A percentile compares a stretch with the other conserved stretches of the same genome.
phyloP scores from a whole-genome alignment of 2,113 vertebrate species.

The Burhinus oedicnemus region DNA sequence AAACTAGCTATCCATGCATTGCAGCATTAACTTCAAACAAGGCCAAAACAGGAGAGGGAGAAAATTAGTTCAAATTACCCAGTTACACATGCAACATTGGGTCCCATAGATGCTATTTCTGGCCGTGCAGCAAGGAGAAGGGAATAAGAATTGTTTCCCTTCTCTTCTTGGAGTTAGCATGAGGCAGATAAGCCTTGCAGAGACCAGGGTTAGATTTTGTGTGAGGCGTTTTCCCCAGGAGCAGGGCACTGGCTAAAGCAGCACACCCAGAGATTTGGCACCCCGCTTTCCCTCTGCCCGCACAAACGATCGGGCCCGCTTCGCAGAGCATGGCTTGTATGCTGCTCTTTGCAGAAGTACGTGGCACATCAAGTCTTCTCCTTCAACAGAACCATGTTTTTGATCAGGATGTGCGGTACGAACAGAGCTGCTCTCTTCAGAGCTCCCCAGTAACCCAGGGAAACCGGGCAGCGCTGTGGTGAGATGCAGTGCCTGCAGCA shows the following conservation, averaged over 20 bases:
- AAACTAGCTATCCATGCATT: neutral
- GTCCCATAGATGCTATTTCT: neutral
- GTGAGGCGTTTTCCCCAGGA: neutral
- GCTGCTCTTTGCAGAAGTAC: neutral
- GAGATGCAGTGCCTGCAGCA: neutral
- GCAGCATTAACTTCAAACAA: neutral
- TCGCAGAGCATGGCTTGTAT: too few species aligned
- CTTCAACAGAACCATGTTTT: neutral
- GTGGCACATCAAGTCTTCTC: neutral
- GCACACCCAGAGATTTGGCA: neutral
- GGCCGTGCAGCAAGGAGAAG: neutral
- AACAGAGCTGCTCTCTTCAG: neutral
- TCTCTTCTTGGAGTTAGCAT: neutral
- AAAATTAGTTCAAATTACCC: neutral
- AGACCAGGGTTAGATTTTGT: neutral
- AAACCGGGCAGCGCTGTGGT: neutral
- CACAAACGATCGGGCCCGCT: rapidly evolving
- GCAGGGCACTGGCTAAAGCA: neutral
- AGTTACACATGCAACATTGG: neutral
- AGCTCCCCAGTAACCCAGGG: neutral
- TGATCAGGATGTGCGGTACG: neutral
- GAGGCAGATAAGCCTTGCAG: neutral
- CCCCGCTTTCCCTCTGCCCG: neutral
- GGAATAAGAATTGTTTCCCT: neutral
- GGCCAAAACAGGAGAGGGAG: neutral